Evolutionary conservation across 2,888 invertebrate species (phyloP).

Genomic region (Sesamia inferens): DNA sequence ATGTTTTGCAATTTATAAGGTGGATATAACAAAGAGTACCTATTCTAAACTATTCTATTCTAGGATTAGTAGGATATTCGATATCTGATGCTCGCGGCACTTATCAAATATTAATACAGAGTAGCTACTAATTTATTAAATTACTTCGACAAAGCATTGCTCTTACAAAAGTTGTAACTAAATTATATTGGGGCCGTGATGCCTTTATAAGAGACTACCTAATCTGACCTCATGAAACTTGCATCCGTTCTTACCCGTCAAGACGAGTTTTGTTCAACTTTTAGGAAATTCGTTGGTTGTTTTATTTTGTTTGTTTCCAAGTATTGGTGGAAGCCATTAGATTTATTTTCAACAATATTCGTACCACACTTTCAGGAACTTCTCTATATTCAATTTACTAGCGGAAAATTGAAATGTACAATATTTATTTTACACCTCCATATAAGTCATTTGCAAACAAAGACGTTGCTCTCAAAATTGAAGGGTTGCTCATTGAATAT

Average conservation of each 20-base stretch:
- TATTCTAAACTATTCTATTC: no score
- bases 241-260: slow-evolving; percentile 72
- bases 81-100: slow-evolving; percentile 25
- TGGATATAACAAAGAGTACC: no score
- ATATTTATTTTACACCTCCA: slow-evolving; percentile 29
- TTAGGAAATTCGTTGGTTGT: slow-evolving; percentile 40
- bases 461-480: slow-evolving; percentile 66
- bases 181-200: slow-evolving; percentile 61
- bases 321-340: slow-evolving; percentile 25
- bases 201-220: slow-evolving; percentile 60
- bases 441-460: slow-evolving; percentile 41
- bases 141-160: slow-evolving; percentile 61
- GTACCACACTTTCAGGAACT: background rate
- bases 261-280: slow-evolving; percentile 73
- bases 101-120: slow-evolving; percentile 47
- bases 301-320: slow-evolving; percentile 64
- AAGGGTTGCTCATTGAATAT: slow-evolving; percentile 74
- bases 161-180: slow-evolving; percentile 64
- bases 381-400: background rate
- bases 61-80: background rate
- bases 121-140: slow-evolving; percentile 58
- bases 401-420: slow-evolving; percentile 20
- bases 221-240: slow-evolving; percentile 74
- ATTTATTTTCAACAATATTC: slow-evolving; percentile 14
- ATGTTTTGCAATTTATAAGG: no score